Percentiles rank a stretch among this genome's conserved stretches.
Conservation (phyloP, 2,113 vertebrate species). For the Aldabrachelys gigantea region DNA sequence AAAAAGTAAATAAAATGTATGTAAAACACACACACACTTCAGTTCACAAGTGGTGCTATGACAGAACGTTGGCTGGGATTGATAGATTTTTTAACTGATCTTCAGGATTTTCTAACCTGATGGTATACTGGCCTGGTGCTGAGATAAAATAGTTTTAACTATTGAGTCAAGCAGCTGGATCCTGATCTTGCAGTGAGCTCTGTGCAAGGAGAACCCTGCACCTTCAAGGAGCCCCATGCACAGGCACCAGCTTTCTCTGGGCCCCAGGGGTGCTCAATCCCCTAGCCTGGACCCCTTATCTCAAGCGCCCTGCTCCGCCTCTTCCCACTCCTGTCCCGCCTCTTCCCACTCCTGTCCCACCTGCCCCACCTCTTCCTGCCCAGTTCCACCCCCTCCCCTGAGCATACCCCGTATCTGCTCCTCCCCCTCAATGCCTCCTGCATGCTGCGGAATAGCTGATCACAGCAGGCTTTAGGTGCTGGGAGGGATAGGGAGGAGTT, state of each 20-base stretch:
- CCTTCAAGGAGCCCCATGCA: not conserved
- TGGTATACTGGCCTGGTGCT: not conserved
- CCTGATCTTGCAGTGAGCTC: not conserved
- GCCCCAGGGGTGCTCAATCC: too few species aligned
- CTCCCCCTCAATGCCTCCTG: too few species aligned
- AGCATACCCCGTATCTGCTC: too few species aligned
- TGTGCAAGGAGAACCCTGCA: not conserved
- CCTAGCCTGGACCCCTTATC: too few species aligned
- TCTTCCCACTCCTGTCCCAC: too few species aligned
- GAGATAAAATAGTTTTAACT: fast-evolving
- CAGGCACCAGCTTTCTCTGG: not conserved
- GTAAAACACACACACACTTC: not conserved
- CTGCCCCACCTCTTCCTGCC: too few species aligned
- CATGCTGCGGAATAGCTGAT: too few species aligned
- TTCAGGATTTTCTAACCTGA: not conserved
- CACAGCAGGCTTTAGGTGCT: too few species aligned
- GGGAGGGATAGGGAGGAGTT: too few species aligned
- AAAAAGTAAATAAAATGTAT: fast-evolving
- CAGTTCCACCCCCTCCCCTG: too few species aligned
- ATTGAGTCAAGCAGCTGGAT: not conserved
- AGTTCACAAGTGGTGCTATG: not conserved
- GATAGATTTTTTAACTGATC: not conserved
- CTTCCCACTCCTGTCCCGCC: too few species aligned
- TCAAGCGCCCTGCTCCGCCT: too few species aligned
- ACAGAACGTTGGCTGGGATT: not conserved